Evolutionary conservation across 2,113 vertebrate genomes (phyloP), one percentile per base, ranked within the genome.

Genomic region (Zonotrichia leucophrys): DNA sequence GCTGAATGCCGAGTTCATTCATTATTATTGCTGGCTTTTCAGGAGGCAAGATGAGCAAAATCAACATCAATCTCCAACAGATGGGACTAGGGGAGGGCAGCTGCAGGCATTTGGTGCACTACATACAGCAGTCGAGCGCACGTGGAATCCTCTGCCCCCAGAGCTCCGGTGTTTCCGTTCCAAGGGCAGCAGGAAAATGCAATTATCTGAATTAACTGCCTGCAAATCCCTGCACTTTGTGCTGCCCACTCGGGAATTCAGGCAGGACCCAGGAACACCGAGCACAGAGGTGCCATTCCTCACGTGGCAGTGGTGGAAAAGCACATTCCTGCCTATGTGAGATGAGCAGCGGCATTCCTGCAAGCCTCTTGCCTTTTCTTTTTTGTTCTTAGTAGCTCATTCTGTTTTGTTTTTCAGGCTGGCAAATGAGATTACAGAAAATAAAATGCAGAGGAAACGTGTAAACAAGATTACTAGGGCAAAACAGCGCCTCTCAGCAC

Each of bases 1-100:
- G 20, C 85, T 42, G 79, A 75, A 33, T 53, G 6, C 49, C 2
- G 9, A 76, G 53, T 77, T 91, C 83, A 92, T 96, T 96, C 90
- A 97, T 96, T 55, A 59, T 63, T 90, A 64, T 33, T 62, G 39
- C 85, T 28, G 72, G 21, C 13, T 15, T 90, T 94, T 91, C 64
- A 47, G 81, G 73, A 94, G 81, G 56, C 80, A 72, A 68, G 74
- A 91, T 70, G 77, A 91, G 81, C 55, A 88, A 81, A 96, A 92
- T 46, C 74, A 91, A 80, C 93, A 83, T 76, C 78, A 82, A 0
- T 47, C 67, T 91, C 90, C 70, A 85, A 87, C 96, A 97, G 97
- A 96, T 96, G 96, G 97, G 90, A 72, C 50, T 14, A 7, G 83
- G 31, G 89, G 68, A 80, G 75, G 92, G 89, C 94, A 96, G 97